A percentile compares a stretch with the other conserved stretches of the same genome.
These are phyloP conservation scores for Sorex fumeus DNA, from an alignment of 2,113 vertebrate species.

Conservation along the genomic window DNA sequence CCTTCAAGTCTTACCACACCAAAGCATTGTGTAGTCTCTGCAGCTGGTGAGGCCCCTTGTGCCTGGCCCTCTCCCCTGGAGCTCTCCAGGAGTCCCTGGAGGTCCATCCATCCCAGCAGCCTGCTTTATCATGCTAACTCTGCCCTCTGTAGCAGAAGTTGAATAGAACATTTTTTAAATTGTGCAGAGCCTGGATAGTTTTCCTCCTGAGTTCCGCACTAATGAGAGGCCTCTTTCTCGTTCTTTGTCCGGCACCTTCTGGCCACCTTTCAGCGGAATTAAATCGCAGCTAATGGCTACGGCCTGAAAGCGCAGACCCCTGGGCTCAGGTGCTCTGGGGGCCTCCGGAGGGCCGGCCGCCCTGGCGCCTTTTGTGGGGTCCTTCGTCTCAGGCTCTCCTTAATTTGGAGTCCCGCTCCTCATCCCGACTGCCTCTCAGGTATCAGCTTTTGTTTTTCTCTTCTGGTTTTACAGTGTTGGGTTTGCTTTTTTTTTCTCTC, in stretches of 20 bases:
- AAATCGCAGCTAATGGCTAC: neutral
- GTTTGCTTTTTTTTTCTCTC: too few relatives aligned
- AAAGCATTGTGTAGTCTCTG: neutral
- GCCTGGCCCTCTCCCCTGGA: neutral
- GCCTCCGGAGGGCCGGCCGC: neutral
- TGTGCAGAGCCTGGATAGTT: neutral
- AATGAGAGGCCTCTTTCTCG: neutral
- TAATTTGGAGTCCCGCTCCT: neutral
- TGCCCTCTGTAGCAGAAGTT: neutral
- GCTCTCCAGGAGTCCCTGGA: neutral
- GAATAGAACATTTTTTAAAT: slow-evolving; percentile 7
- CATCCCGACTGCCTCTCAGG: neutral
- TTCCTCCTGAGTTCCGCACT: neutral
- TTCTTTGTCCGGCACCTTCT: neutral
- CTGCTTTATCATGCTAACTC: neutral
- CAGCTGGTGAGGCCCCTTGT: neutral
- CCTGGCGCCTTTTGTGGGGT: slow-evolving; percentile 5
- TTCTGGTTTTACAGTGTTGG: too few relatives aligned
- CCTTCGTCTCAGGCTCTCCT: neutral
- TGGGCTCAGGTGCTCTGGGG: neutral
- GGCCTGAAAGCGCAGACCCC: neutral
- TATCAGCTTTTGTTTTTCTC: neutral
- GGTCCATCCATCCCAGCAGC: rapidly evolving
- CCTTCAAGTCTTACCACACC: neutral
- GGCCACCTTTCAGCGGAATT: slow-evolving; percentile 24